phyloP scores from a whole-genome alignment of 2,888 invertebrate genomes.

The Adelognathus sp. region DNA sequence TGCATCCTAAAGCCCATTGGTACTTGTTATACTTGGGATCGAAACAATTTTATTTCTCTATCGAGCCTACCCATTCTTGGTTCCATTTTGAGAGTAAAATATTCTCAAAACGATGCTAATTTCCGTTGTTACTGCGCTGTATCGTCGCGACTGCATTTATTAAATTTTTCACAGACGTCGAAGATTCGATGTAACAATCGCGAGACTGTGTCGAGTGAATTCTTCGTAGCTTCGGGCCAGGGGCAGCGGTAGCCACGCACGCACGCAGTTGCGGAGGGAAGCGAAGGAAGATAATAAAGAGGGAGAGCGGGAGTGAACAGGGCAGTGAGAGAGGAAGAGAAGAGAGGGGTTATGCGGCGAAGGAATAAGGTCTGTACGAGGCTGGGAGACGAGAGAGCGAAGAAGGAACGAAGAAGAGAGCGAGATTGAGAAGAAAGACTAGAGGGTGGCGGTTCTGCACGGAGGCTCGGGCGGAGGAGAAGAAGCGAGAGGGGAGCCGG shows the following conservation, averaged over 20 bases:
- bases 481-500: slow-evolving; percentile 62
- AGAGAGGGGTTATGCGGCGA: slow-evolving; percentile 41
- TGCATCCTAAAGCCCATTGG: no score
- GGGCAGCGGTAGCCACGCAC: slow-evolving; percentile 37
- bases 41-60: no score
- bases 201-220: slow-evolving; percentile 50
- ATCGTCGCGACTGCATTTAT: no score
- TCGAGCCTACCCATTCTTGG: no score
- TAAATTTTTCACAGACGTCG: no score
- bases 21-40: no score
- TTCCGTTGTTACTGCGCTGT: no score
- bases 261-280: slow-evolving; percentile 16
- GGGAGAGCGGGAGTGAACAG: slow-evolving; percentile 47
- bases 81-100: no score
- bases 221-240: slow-evolving; percentile 19
- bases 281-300: slow-evolving; percentile 52
- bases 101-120: no score
- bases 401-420: slow-evolving; percentile 14
- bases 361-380: slow-evolving; percentile 20
- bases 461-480: slow-evolving; percentile 56
- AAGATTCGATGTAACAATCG: slow-evolving; percentile 26
- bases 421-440: slow-evolving; percentile 24
- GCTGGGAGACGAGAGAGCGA: slow-evolving; percentile 39
- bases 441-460: slow-evolving; percentile 27
- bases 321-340: slow-evolving; percentile 56